Base-by-base conservation (phyloP, 2,888 invertebrate species). In the Phania funesta region DNA sequence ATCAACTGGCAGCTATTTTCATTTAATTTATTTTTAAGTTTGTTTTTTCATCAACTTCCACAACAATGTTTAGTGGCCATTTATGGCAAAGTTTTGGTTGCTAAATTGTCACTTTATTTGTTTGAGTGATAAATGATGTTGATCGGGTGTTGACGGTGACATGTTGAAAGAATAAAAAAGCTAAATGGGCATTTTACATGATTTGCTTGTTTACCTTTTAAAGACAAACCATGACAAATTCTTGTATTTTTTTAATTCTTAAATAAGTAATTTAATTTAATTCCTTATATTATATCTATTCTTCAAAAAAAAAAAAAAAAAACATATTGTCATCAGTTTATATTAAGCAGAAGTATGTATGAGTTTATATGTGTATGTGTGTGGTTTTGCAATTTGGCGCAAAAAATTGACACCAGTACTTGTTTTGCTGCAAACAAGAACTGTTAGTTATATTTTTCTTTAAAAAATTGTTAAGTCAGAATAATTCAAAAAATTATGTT, bases 71-170 rank as follows among this genome's bases (percentile, higher is more conserved):
- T n/a, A 35, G 11, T 74, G 56, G 38, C 70, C 70, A 70, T 77
- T 62, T 70, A 26, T 26, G 70, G 62, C 24, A 32, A 3, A 62
- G 48, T 50, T 60, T 77, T 38, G 77, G 62, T 77, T 77, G 68
- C 52, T 52, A 77, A 68, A 77, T 46, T 77, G 77, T 64, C 70
- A 71, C 41, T n/a, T 24, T 35, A 24, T 52, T 56, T 32, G 22
- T 64, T 67, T 29, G 32, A 65, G 38, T 46, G 41, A 70, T 73
- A 77, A 44, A 83, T 79, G 9, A 87, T 87, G 41, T 87, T 88
- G 3, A 84, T 56, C 88, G 88, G 87, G 50, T 89, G 88, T 35
- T 88, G 87, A 68, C 88, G 84, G 65, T 86, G 87, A 52, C 86
- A 86, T 70, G 54, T 70, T 70, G 54, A 70, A 62, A 56, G 62